A percentile compares a stretch with the other conserved stretches of the same genome.
Conservation (phyloP, 2,888 invertebrate species). For the Caenorhabditis imperialis region DNA sequence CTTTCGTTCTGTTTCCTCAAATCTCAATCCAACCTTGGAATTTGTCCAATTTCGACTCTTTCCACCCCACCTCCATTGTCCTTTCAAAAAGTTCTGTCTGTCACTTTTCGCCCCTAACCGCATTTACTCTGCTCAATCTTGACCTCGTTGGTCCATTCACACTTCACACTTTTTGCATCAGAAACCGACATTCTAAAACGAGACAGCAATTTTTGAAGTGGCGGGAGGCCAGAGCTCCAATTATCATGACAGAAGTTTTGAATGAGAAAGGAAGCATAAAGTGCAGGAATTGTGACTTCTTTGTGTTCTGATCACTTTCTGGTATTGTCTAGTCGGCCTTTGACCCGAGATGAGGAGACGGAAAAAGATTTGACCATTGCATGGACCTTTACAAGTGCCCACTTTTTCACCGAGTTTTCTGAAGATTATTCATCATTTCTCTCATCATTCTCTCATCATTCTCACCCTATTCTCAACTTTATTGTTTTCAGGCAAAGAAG, state of each 20-base stretch:
- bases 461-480: slow-evolving; percentile 9
- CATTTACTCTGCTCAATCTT: slow-evolving; percentile 39
- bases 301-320: slow-evolving; percentile 43
- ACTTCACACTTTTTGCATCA: slow-evolving; percentile 44
- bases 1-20: too few species aligned
- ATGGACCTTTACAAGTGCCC: slow-evolving; percentile 42
- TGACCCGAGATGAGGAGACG: slow-evolving; percentile 10
- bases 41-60: too few species aligned
- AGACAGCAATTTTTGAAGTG: slow-evolving; percentile 30
- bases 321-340: slow-evolving; percentile 13
- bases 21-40: too few species aligned
- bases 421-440: slow-evolving; percentile 45
- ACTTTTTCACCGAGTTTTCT: slow-evolving; percentile 22
- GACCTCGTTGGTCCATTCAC: slow-evolving; percentile 48
- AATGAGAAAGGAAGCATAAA: slow-evolving; percentile 26
- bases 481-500: background rate
- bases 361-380: slow-evolving; percentile 30
- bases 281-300: slow-evolving; percentile 24
- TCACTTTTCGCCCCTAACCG: slow-evolving; percentile 7
- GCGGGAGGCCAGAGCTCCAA: background rate
- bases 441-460: slow-evolving; percentile 38
- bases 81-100: slow-evolving; percentile 4
- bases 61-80: background rate
- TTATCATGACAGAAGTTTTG: slow-evolving; percentile 16
- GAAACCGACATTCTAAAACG: slow-evolving; percentile 33